phyloP scores from a whole-genome alignment of 2,797 vertebrate species.

The Cygnus olor region DNA sequence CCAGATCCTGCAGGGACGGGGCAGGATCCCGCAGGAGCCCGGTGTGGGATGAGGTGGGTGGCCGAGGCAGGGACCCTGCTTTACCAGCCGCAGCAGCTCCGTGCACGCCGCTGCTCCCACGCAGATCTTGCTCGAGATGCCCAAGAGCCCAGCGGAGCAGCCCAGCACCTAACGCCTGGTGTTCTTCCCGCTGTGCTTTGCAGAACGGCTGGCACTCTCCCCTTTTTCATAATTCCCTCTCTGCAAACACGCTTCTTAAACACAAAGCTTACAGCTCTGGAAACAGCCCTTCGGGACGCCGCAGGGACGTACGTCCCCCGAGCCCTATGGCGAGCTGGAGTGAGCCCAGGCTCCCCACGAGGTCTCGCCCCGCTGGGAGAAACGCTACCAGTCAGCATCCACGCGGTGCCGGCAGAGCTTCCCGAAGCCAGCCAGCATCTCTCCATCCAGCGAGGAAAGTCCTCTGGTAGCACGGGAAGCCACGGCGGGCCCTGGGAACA shows the following conservation, averaged over 20 bases:
- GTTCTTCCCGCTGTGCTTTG: background rate
- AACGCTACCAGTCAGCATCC: background rate
- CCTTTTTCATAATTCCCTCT: background rate
- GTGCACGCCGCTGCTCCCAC: no score
- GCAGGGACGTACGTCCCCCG: accelerated
- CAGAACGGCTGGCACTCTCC: background rate
- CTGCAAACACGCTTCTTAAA: background rate
- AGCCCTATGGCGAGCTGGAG: background rate
- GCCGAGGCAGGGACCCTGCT: background rate
- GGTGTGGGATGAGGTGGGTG: background rate
- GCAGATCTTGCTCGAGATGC: background rate
- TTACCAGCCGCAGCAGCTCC: no score
- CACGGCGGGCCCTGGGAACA: background rate
- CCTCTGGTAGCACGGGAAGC: background rate
- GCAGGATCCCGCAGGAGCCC: background rate
- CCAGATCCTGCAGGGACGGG: background rate
- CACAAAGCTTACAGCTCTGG: background rate
- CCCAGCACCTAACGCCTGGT: background rate
- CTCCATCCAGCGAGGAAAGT: background rate
- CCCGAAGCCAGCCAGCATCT: background rate
- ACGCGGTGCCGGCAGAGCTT: background rate
- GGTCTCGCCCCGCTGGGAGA: background rate
- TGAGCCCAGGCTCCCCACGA: background rate
- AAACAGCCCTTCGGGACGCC: background rate
- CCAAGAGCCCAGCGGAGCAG: background rate